Conservation (phyloP, 2,113 vertebrate genomes). For the Meriones unguiculatus region DNA sequence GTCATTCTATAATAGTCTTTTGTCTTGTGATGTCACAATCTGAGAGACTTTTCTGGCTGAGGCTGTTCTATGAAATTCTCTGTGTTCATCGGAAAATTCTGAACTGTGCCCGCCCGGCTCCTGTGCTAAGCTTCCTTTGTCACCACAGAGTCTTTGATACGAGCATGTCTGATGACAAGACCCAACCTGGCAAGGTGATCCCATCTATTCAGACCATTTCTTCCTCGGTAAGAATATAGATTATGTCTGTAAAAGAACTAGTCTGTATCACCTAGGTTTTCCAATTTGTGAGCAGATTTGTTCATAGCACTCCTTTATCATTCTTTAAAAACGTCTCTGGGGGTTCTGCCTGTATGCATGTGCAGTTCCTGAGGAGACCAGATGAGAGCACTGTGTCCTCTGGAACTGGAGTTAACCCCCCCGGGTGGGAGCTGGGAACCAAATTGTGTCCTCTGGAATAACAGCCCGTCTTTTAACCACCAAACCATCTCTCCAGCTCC, state of each 20-base stretch:
- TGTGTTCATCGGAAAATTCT: not conserved
- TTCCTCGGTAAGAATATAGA: not conserved
- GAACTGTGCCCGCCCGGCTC: not conserved
- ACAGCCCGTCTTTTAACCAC: not conserved
- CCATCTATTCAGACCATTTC: not conserved
- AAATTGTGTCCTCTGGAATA: not conserved
- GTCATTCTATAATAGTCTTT: too few species aligned
- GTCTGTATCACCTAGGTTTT: not conserved
- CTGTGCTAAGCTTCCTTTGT: not conserved
- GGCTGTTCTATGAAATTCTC: not conserved
- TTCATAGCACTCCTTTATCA: not conserved
- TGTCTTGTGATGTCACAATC: not conserved
- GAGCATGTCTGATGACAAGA: not conserved
- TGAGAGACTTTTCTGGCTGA: not conserved
- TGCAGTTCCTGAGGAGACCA: not conserved
- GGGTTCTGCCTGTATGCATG: not conserved
- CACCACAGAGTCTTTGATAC: not conserved
- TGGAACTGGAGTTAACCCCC: not conserved
- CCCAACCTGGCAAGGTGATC: too few species aligned
- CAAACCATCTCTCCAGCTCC: not conserved
- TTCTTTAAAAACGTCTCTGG: not conserved
- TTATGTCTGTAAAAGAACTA: not conserved
- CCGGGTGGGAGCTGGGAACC: not conserved
- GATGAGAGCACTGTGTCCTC: not conserved
- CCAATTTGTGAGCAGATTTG: not conserved